Percentiles rank a stretch among this genome's conserved stretches.
Evolutionary conservation across 2,888 invertebrate species (phyloP).

Genomic region (Scrobipalpa costella): DNA sequence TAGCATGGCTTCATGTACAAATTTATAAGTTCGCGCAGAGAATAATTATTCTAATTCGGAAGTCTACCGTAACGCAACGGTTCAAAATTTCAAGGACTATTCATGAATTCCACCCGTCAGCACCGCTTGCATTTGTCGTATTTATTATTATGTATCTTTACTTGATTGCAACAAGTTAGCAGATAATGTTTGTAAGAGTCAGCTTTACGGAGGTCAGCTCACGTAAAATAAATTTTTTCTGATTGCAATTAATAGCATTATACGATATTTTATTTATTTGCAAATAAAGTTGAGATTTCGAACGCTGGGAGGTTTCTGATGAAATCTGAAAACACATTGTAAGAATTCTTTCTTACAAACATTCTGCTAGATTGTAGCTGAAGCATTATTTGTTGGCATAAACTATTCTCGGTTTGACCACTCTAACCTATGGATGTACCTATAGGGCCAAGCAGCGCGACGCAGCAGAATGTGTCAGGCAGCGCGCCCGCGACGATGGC

Average conservation of each 20-base stretch:
- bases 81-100: constrained; percentile 61
- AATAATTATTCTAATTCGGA: constrained; percentile 2
- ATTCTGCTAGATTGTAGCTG: neutral
- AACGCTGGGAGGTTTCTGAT: no score
- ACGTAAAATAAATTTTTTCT: no score
- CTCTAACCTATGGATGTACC: neutral
- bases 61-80: constrained; percentile 30
- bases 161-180: constrained; percentile 7
- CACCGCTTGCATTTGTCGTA: constrained; percentile 29
- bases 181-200: neutral
- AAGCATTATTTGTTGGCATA: neutral
- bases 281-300: no score
- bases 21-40: neutral
- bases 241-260: no score
- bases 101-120: constrained; percentile 30
- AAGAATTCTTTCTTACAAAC: no score
- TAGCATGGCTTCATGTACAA: constrained; percentile 45
- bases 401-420: neutral
- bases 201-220: no score
- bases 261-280: no score
- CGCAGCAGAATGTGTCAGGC: constrained; percentile 16
- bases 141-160: neutral
- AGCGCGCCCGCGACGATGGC: constrained; percentile 29
- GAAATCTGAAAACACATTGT: no score
- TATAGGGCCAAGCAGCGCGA: constrained; percentile 4